Evolutionary conservation across 1,140 invertebrate species (phyloP), one percentile per base, ranked within the genome.

Genomic region (Drosophila seguyi): DNA sequence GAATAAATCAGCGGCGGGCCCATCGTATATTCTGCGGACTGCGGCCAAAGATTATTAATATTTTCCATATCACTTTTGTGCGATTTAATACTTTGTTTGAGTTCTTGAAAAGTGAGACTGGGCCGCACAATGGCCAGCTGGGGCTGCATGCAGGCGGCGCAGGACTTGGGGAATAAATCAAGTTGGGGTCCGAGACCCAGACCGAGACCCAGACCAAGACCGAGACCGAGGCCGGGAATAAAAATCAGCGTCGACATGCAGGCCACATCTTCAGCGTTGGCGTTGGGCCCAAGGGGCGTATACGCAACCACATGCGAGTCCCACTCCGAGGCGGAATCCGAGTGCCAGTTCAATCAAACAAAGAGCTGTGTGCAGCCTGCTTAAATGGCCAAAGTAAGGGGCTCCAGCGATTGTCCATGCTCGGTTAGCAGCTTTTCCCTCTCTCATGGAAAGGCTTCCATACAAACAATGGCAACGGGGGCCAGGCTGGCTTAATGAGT

Each of bases 401-500:
- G 53, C 62, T 27, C 18, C 59, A 22, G 42, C 31, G 34, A 31
- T 25, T 42, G 38, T 48, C 36, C 20, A 29, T 53, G 48, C 25
- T 48, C 20, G 38, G 65, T 16, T 60, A 29, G 44, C 38, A 48
- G 50, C 27, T 58, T 57, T 60, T 48, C 59, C 44, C 41, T 60
- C 42, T 36, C 36, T 20, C 47, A 38, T 42, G 29, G 14, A 47
- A 16, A 45, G 36, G 27, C 56, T 56, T 47, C 36, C 44, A 44
- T 52, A 44, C 72, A 74, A 84, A 85, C 81, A 81, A 78, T 75
- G 62, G 39, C 58, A 42, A 8, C 36, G 53, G 45, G 73, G 50
- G 29, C 62, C 65, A 85, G 77, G 69, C 71, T 81, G 75, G 81
- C 75, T 78, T 85, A 90, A 90, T 90, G 85, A 90, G 78, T 79